Conservation (phyloP, 1,140 invertebrate genomes). For the Drosophila funebris region DNA sequence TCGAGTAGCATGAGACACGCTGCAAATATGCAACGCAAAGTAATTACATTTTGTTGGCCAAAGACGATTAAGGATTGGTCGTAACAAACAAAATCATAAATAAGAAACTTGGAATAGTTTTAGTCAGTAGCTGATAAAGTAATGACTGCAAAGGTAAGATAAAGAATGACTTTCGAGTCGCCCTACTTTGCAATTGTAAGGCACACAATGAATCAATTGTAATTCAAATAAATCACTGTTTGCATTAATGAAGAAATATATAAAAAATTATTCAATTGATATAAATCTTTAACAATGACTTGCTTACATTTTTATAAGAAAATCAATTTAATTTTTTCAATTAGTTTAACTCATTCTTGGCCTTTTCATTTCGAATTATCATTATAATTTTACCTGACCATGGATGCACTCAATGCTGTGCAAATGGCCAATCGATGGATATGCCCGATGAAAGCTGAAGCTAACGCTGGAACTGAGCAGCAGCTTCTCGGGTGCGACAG, state of each 20-base stretch:
- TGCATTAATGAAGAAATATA: no score
- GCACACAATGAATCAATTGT: no score
- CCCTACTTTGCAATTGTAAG: no score
- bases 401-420: not conserved
- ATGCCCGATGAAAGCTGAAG: not conserved
- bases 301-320: no score
- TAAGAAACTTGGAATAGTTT: not conserved
- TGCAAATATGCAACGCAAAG: conserved; percentile 62
- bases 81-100: not conserved
- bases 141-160: no score
- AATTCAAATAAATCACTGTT: no score
- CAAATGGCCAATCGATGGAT: conserved; percentile 17
- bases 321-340: no score
- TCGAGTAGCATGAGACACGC: conserved; percentile 48
- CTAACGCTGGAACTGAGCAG: conserved; percentile 2
- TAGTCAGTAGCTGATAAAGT: no score
- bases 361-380: not conserved
- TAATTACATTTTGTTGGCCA: conserved; percentile 57
- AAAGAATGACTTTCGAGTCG: no score
- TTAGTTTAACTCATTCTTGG: not conserved
- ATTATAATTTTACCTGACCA: no score
- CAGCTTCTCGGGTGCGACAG: conserved; percentile 12
- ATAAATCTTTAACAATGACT: no score
- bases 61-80: conserved; percentile 18
- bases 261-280: not conserved